A percentile compares a stretch with the other conserved stretches of the same genome.
Evolutionary conservation across 2,113 vertebrate species (phyloP).

Genomic region (Rynchops niger): DNA sequence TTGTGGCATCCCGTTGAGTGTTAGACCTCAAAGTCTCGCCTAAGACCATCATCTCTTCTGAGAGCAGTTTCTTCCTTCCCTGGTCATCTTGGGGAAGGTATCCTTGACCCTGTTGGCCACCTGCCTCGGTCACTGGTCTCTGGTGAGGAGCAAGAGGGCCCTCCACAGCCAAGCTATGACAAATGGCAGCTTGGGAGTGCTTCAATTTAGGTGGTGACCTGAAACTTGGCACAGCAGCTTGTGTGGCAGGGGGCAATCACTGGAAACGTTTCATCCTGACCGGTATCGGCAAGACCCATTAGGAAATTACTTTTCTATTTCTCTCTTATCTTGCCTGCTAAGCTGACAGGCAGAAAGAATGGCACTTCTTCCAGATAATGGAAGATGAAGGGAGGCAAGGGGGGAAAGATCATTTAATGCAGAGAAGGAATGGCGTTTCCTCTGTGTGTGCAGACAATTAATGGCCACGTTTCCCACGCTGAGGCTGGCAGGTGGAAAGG

Average conservation of each 20-base stretch:
- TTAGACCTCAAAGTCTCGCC: not conserved
- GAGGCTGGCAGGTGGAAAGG: not conserved
- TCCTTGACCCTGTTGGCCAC: not conserved
- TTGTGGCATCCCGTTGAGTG: not conserved
- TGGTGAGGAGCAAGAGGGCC: not conserved
- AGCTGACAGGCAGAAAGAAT: not conserved
- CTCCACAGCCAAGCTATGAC: not conserved
- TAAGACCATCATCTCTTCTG: not conserved
- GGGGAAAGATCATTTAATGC: not conserved
- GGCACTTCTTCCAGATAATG: not conserved
- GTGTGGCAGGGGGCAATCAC: not conserved
- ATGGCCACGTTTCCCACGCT: not conserved
- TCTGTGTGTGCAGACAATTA: not conserved
- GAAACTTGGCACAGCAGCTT: not conserved
- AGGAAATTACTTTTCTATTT: slow-evolving; percentile 33
- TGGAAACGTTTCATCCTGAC: not conserved
- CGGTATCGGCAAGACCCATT: fast-evolving
- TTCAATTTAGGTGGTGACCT: not conserved
- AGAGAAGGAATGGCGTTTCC: not conserved
- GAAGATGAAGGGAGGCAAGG: not conserved
- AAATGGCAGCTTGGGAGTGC: not conserved
- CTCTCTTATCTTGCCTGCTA: not conserved
- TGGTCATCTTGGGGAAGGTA: not conserved
- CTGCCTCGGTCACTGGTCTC: not conserved
- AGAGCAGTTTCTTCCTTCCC: not conserved